Conservation (phyloP, 2,888 invertebrate genomes). For the Dasypogon diadema region DNA sequence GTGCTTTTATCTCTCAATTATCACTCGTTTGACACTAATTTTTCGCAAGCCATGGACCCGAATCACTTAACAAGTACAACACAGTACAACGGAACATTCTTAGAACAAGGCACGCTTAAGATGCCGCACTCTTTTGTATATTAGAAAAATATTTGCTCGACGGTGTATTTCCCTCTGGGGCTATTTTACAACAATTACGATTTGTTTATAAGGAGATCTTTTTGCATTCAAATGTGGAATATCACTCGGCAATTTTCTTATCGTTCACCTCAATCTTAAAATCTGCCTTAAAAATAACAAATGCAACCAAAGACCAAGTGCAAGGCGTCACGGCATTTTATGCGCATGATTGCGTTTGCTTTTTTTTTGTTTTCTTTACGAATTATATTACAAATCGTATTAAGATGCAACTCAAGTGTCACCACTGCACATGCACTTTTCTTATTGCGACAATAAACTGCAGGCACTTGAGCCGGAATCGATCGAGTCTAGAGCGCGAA, state of each 20-base stretch:
- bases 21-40: slow-evolving; percentile 30
- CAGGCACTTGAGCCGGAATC: slow-evolving; percentile 42
- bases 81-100: slow-evolving; percentile 39
- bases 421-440: slow-evolving; percentile 44
- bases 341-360: slow-evolving; percentile 39
- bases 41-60: slow-evolving; percentile 12
- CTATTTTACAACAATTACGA: slow-evolving; percentile 28
- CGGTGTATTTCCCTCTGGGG: background rate
- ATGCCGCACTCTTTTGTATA: slow-evolving; percentile 2
- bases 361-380: slow-evolving; percentile 20
- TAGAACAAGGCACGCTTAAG: slow-evolving; percentile 22
- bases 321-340: slow-evolving; percentile 47
- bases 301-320: slow-evolving; percentile 43
- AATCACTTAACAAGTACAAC: slow-evolving; percentile 16
- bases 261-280: slow-evolving; percentile 43
- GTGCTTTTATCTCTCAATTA: slow-evolving; percentile 25
- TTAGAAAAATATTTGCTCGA: background rate
- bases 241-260: slow-evolving; percentile 26
- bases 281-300: slow-evolving; percentile 39
- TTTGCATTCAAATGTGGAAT: background rate
- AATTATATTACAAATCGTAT: slow-evolving; percentile 20
- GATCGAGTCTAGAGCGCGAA: slow-evolving; percentile 40
- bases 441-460: slow-evolving; percentile 16
- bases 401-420: slow-evolving; percentile 50
- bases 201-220: slow-evolving; percentile 29